Base-by-base conservation (phyloP, 1,140 invertebrate genomes). In the Paralvinella palmiformis region DNA sequence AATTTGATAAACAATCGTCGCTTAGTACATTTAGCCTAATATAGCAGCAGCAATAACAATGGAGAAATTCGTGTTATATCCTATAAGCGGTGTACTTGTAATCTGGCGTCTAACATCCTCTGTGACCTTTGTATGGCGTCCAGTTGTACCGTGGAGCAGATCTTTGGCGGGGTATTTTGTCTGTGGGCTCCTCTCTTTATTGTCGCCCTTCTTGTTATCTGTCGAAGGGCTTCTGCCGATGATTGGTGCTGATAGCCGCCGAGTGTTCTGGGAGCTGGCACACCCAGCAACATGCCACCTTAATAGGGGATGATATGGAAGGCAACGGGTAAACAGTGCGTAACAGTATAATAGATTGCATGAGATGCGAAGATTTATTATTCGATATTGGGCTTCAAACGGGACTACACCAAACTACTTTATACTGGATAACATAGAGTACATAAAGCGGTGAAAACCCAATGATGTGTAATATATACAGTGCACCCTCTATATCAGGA, bases 81-180 rank as follows among this genome's bases (percentile, higher is more conserved):
- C n/a, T n/a, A n/a, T n/a, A n/a, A n/a, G n/a, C n/a, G n/a, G n/a
- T n/a, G n/a, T n/a, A n/a, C n/a, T n/a, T n/a, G n/a, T n/a, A n/a
- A n/a, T n/a, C n/a, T n/a, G n/a, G n/a, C 48, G 48, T 52, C 48
- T n/a, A 52, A 24, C 5, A 57, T 31, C 55, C 32, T 57, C 6
- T 24, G 55, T n/a, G 27, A 20, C 13, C 55, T 20, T 32, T 57
- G 55, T n/a, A 57, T 57, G 17, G 20, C 20, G 55, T 57, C 55
- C 20, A 57, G 55, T 31, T 57, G 55, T 20, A 31, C 20, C 4
- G n/a, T n/a, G 55, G 55, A 35, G 24, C 17, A n/a, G 24, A 29
- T n/a, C 55, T 29, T 41, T n/a, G 10, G 37, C 37, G 32, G 55
- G n/a, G 20, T 10, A n/a, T n/a, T 10, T 10, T n/a, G 37, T 41